Conservation (phyloP, 2,113 vertebrate species). For the Rhadina sibilatrix region DNA sequence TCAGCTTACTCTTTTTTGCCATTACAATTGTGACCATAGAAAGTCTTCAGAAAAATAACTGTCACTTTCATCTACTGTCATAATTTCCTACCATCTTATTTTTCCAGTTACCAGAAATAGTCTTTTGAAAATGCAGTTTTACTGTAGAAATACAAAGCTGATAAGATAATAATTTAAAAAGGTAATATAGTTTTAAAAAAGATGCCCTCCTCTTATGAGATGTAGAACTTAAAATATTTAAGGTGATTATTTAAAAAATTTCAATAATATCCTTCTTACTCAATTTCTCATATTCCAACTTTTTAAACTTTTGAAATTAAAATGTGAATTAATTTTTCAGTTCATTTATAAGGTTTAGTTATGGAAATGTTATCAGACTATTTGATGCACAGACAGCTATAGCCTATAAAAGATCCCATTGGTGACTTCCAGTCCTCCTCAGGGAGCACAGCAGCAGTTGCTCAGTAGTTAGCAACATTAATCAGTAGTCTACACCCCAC, state of each 20-base stretch:
- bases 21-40: not conserved
- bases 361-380: not conserved
- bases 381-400: not conserved
- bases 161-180: not conserved
- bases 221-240: not conserved
- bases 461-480: conserved; percentile 1
- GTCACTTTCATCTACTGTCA: not conserved
- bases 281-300: not conserved
- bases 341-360: not conserved
- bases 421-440: not conserved
- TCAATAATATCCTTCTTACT: not conserved
- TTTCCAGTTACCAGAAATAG: not conserved
- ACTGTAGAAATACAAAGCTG: not conserved
- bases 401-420: not conserved
- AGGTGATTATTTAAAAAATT: not conserved
- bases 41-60: not conserved
- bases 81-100: not conserved
- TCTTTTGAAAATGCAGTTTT: not conserved
- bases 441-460: not conserved
- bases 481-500: not conserved
- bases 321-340: not conserved
- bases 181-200: not conserved
- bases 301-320: not conserved
- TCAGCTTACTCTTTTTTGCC: not conserved
- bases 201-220: accelerated